Percentiles rank a stretch among this genome's conserved stretches.
phyloP scores from a whole-genome alignment of 2,113 vertebrate species.

The Pteropus alecto region DNA sequence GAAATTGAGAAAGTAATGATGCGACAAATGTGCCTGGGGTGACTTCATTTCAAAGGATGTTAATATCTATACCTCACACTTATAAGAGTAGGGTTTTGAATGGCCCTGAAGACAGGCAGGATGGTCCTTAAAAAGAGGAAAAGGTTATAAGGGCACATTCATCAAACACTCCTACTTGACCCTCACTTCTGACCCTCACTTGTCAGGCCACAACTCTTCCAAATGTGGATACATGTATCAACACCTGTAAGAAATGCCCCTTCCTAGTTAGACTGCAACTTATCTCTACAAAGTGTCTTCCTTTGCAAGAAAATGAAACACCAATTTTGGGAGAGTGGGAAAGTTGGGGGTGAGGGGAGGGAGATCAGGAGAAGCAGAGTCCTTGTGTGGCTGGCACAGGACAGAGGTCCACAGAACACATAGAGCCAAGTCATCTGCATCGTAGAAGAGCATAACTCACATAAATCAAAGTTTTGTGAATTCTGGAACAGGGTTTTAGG shows the following conservation, averaged over 20 bases:
- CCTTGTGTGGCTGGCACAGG: background rate
- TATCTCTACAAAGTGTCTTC: background rate
- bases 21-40: conserved; percentile 62
- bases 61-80: conserved; percentile 50
- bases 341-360: background rate
- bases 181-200: background rate
- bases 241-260: background rate
- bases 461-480: background rate
- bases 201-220: conserved; percentile 2
- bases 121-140: background rate
- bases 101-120: conserved; percentile 11
- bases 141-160: background rate
- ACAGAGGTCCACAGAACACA: background rate
- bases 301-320: background rate
- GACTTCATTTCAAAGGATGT: conserved; percentile 62
- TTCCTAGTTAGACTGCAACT: background rate
- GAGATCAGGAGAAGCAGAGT: background rate
- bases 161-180: background rate
- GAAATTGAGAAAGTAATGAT: conserved; percentile 76
- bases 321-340: background rate
- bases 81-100: background rate
- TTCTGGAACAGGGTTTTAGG: background rate
- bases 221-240: background rate
- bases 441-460: background rate
- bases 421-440: background rate